Evolutionary conservation across 2,113 vertebrate genomes (phyloP).

Genomic region (Callipepla californica): DNA sequence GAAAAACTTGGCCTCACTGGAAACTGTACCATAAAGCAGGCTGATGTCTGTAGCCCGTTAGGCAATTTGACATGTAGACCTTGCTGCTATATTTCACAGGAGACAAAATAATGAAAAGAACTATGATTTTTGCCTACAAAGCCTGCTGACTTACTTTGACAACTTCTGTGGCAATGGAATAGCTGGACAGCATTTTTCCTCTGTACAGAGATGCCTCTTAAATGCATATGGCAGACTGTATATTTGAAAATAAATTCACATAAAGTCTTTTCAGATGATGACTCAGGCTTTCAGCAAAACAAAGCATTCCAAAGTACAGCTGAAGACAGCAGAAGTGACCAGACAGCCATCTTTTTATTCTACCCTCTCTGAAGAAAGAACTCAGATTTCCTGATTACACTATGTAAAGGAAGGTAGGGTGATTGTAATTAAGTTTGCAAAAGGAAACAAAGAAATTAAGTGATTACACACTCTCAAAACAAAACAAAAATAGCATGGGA

Average conservation of each 20-base stretch:
- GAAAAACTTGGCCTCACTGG: background rate
- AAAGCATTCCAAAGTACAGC: background rate
- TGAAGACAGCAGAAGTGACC: background rate
- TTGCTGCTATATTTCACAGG: background rate
- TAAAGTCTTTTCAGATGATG: background rate
- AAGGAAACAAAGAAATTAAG: background rate
- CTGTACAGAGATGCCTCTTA: background rate
- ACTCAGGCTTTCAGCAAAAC: background rate
- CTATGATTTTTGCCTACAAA: background rate
- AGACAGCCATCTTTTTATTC: background rate
- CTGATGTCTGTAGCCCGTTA: background rate
- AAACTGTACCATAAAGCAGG: background rate
- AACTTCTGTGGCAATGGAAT: background rate
- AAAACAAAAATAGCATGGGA: background rate
- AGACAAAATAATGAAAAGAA: background rate
- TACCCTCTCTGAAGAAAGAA: background rate
- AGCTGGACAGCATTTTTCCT: background rate
- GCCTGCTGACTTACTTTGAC: background rate
- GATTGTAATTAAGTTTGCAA: background rate
- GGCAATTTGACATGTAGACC: conserved; percentile 1
- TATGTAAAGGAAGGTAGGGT: background rate
- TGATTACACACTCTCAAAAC: background rate
- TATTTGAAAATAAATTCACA: background rate
- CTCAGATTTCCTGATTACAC: background rate
- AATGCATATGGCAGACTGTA: background rate